Evolutionary conservation across 2,797 vertebrate genomes (phyloP).

Genomic region (Percopsis omiscomaycus): DNA sequence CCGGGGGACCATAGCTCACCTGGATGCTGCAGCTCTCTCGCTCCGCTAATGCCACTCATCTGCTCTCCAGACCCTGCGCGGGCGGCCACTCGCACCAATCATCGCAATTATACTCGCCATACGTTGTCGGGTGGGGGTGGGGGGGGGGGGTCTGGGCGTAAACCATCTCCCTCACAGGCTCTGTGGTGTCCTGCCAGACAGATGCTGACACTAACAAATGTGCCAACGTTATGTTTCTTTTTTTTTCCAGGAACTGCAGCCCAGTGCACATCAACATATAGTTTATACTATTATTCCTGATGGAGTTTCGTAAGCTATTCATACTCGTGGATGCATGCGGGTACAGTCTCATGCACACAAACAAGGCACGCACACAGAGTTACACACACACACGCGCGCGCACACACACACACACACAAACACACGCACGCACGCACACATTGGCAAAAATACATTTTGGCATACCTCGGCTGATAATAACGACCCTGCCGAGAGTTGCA

Average conservation of each 20-base stretch:
- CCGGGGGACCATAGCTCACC: conserved; percentile 60
- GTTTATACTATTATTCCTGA: background rate
- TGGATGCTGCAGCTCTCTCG: conserved; percentile 44
- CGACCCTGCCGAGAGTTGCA: conserved; percentile 56
- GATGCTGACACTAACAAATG: conserved; percentile 15
- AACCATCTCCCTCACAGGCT: conserved; percentile 29
- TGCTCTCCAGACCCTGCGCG: conserved; percentile 36
- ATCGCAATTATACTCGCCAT: conserved; percentile 52
- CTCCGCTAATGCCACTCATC: conserved; percentile 49
- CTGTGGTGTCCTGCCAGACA: conserved; percentile 29
- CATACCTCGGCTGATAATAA: conserved; percentile 56
- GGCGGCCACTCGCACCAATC: conserved; percentile 50
- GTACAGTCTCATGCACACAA: conserved; percentile 8
- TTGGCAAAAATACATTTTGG: conserved; percentile 44
- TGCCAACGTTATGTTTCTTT: conserved; percentile 5
- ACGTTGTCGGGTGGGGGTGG: conserved; percentile 51
- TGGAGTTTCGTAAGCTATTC: conserved; percentile 3
- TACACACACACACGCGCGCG: background rate
- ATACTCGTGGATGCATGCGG: conserved; percentile 4
- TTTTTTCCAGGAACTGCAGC: conserved; percentile 12
- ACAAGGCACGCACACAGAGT: background rate
- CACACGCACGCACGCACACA: conserved; percentile 6
- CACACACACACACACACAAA: background rate
- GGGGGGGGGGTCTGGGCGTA: conserved; percentile 4
- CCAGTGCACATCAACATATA: background rate